Base-by-base conservation (phyloP, 2,113 vertebrate genomes). In the Lasiurus borealis region DNA sequence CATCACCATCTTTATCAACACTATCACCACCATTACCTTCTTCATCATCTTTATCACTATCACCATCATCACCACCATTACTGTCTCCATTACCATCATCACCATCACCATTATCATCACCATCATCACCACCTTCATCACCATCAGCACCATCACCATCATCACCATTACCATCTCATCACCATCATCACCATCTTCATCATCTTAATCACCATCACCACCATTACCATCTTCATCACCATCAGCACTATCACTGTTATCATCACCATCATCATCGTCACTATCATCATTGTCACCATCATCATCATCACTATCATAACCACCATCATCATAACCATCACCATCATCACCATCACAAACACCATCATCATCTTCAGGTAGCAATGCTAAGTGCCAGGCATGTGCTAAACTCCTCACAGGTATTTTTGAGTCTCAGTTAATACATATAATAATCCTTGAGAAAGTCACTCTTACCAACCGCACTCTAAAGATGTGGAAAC, bases 21-120 rank as follows among this genome's bases (percentile, higher is more conserved):
- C 0, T 27, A 73, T 0, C 34, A 85, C 0, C 48, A 85, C 0
- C 46, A 25, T 0, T 14, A 40, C 0, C 27, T 3, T 0, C 8
- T 7, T 1, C 34, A 9, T 0, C 57, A 36, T 0, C 3, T 14
- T 0, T 27, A 10, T 0, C 6, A 31, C 0, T 6, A 8, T 0
- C 44, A 50, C 0, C 34, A 25, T 2, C 11, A 2, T 0, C 44
- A 29, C 0, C 2, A 25, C 0, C 52, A 34, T 0, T 1, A 25
- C 0, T 25, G 18, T 0, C 12, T 48, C 0, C 54, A 18, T 0
- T 8, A 36, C 0, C 8, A 0, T 0, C 48, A 29, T 0, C 10
- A 57, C 0, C 29, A 3, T 0, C 8, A 36, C 0, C 1, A n/a
- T 0, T 4, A 0, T 0, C 48, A 29, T 0, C 10, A 57, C 0